Evolutionary conservation across 2,888 invertebrate genomes (phyloP), one percentile per base, ranked within the genome.

Genomic region (Sycophila texana): DNA sequence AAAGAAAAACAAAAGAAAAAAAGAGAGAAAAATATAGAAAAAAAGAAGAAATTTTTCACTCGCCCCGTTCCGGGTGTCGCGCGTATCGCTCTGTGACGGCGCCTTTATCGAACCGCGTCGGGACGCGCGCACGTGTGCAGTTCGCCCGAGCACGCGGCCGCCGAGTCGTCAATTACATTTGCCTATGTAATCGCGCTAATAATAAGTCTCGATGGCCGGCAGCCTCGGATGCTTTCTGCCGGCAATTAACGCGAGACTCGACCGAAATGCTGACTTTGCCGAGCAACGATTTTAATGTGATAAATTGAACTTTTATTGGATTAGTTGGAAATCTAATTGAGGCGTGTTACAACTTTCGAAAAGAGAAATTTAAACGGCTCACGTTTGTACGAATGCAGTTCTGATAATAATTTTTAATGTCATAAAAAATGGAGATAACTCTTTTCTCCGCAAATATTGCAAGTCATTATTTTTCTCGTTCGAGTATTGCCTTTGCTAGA

Each of bases 161-260:
- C 49, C 26, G 30, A 58, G 20, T 77, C 58, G 65, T 58, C 65
- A 77, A 77, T 72, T 72, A 65, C 30, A 71, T 72, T 77, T 71
- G 39, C 77, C 66, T 77, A 39, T 66, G 63, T 66, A 66, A 72
- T 77, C 39, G 55, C 39, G 26, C 65, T 71, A 71, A 77, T 72
- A 60, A 77, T 72, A 72, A 77, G 72, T 22, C 58, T 72, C 71
- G 53, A 65, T 77, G 26, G 63, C 47, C 49, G 71, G 55, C 63
- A 66, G 14, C 65, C 51, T 63, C 63, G 53, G 16, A 22, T 30
- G 71, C 68, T 61, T 65, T 72, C 58, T 58, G 47, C 30, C 65
- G 16, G 65, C 63, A 71, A 76, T 70, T 68, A 73, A 30, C 55
- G 16, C 63, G 73, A 65, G 53, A 20, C 63, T 65, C 73, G 73